These are phyloP conservation scores for Epinephelus moara DNA, from an alignment of 2,113 vertebrate species.

Conservation along the genomic window DNA sequence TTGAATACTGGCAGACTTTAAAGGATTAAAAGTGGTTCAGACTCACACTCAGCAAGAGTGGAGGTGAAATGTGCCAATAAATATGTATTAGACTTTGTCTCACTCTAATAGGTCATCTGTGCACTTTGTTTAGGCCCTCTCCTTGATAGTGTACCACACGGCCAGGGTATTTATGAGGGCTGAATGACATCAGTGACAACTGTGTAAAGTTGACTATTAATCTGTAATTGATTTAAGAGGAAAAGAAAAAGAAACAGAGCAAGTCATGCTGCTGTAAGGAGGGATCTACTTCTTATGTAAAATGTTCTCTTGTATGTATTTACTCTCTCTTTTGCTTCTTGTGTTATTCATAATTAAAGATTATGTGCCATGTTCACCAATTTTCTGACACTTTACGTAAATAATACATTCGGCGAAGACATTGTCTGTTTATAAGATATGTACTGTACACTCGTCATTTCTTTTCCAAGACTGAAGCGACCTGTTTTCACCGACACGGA, in stretches of 20 bases:
- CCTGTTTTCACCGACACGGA: conserved; percentile 55
- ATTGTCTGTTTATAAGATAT: background rate
- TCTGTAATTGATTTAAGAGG: conserved; percentile 46
- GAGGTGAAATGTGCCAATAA: conserved; percentile 78
- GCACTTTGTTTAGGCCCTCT: conserved; percentile 7
- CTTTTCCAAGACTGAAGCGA: conserved; percentile 30
- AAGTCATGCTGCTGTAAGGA: conserved; percentile 10
- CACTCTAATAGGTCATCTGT: conserved; percentile 71
- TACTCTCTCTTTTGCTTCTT: background rate
- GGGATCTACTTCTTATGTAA: background rate
- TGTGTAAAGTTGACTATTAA: conserved; percentile 65
- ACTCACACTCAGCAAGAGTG: conserved; percentile 65
- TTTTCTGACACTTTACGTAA: background rate
- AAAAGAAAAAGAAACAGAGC: conserved; percentile 3
- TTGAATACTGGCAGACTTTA: conserved; percentile 23
- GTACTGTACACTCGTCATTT: background rate
- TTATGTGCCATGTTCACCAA: background rate
- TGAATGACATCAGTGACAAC: conserved; percentile 62
- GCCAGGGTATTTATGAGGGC: conserved; percentile 71
- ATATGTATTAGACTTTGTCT: conserved; percentile 77
- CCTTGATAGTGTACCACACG: conserved; percentile 8
- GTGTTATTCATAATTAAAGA: background rate
- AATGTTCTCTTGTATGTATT: background rate
- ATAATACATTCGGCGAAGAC: background rate
- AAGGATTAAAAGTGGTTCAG: conserved; percentile 45